These are phyloP conservation scores for Schizotus pectinicornis DNA, from an alignment of 2,888 invertebrate species.

Conservation along the genomic window DNA sequence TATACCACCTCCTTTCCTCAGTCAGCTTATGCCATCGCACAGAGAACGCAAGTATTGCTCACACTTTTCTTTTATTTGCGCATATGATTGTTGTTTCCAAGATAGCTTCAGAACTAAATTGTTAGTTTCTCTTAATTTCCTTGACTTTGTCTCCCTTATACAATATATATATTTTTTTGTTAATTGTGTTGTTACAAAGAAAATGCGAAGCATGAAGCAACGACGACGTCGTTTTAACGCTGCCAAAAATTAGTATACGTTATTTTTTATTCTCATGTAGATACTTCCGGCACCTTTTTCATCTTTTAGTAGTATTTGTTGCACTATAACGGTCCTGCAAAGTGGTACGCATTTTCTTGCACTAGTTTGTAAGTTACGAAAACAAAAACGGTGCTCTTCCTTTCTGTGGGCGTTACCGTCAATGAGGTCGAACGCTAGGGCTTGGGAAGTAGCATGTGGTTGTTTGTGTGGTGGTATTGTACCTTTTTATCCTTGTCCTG, in stretches of 20 bases:
- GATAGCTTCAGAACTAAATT: background rate
- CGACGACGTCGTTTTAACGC: slow-evolving; percentile 26
- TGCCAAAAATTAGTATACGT: slow-evolving; percentile 23
- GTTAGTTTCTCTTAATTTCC: background rate
- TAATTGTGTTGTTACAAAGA: slow-evolving; percentile 33
- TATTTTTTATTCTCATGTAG: slow-evolving; percentile 1
- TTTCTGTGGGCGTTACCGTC: slow-evolving; percentile 20
- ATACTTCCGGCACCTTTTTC: background rate
- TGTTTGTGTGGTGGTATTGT: slow-evolving; percentile 49
- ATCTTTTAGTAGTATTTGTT: slow-evolving; percentile 38
- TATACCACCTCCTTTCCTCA: slow-evolving; percentile 32
- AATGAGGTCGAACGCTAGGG: slow-evolving; percentile 46
- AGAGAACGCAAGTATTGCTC: slow-evolving; percentile 51
- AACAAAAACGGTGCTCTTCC: slow-evolving; percentile 14
- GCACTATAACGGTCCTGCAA: slow-evolving; percentile 35
- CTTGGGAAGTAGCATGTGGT: slow-evolving; percentile 43
- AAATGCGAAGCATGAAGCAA: slow-evolving; percentile 30
- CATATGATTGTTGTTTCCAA: slow-evolving; percentile 48
- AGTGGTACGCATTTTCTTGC: slow-evolving; percentile 27
- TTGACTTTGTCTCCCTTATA: slow-evolving; percentile 17
- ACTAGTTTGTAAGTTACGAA: slow-evolving; percentile 21
- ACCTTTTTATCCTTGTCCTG: slow-evolving; percentile 55
- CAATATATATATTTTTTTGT: slow-evolving; percentile 29
- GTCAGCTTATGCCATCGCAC: slow-evolving; percentile 47
- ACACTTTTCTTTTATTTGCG: slow-evolving; percentile 16